phyloP scores from a whole-genome alignment of 1,140 invertebrate species.

The Muscidifurax raptorellus region DNA sequence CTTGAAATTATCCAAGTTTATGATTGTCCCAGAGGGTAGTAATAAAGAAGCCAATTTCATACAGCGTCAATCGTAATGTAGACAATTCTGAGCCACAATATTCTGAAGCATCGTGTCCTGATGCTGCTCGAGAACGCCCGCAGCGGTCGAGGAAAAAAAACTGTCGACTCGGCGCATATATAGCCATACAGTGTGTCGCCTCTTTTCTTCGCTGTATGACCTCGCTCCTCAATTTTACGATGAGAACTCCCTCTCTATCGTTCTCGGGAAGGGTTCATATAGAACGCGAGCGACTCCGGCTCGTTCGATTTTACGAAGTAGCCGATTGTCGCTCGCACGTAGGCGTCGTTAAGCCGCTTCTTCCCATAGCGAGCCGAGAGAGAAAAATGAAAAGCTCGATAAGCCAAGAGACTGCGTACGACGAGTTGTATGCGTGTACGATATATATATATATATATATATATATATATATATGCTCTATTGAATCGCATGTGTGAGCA shows the following conservation, averaged over 20 bases:
- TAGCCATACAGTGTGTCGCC: not conserved
- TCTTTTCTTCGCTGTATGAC: not conserved
- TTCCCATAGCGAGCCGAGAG: not conserved
- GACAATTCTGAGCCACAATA: not conserved
- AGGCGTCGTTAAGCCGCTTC: not conserved
- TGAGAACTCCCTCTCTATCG: not conserved
- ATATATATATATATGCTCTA: not conserved
- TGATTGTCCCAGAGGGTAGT: not conserved
- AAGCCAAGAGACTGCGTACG: not conserved
- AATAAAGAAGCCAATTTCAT: not conserved
- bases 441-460: not conserved
- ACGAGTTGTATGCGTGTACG: not conserved
- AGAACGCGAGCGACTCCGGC: not conserved
- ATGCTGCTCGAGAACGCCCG: not conserved
- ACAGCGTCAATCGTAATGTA: not conserved
- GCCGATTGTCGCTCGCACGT: conserved; percentile 11
- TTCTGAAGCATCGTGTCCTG: not conserved
- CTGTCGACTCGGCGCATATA: not conserved
- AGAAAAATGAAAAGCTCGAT: not conserved
- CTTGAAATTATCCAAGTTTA: not conserved
- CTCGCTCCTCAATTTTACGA: conserved; percentile 8
- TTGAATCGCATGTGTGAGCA: not conserved
- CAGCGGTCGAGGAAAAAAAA: not conserved
- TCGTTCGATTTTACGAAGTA: conserved; percentile 17
- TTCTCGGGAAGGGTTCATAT: not conserved